phyloP scores from a whole-genome alignment of 2,113 vertebrate genomes.

The Mobula birostris region DNA sequence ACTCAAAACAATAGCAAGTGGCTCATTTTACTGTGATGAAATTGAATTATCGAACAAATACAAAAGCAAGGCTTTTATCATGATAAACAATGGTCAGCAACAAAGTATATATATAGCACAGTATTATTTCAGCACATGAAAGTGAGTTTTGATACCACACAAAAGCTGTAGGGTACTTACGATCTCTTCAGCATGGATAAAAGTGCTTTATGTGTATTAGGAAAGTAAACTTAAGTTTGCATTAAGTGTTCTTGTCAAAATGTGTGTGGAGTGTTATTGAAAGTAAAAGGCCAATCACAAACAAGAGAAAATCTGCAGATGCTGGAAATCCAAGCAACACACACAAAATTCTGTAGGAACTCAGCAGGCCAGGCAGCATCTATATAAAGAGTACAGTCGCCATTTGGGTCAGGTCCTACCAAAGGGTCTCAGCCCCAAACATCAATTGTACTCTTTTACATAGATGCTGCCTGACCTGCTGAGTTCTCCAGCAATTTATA shows the following conservation, averaged over 20 bases:
- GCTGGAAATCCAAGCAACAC: no score
- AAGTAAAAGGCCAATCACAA: no score
- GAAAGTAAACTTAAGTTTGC: background rate
- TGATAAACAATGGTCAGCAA: background rate
- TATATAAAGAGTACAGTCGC: no score
- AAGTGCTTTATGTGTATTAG: background rate
- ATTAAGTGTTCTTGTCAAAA: background rate
- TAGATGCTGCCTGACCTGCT: no score
- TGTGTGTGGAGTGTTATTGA: background rate
- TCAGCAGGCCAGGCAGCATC: no score
- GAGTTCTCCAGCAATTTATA: no score
- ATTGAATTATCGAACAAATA: conserved; percentile 26
- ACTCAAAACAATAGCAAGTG: conserved; percentile 34
- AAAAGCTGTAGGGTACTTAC: background rate
- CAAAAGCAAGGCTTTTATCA: background rate
- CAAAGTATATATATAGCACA: background rate
- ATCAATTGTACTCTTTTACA: no score
- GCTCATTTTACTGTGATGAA: conserved; percentile 9
- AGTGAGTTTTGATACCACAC: background rate
- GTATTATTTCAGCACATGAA: conserved; percentile 16
- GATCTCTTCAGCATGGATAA: background rate
- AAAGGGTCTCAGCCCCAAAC: no score
- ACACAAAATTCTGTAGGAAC: no score
- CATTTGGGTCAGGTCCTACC: no score
- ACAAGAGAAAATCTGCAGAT: no score